phyloP scores from a whole-genome alignment of 2,888 invertebrate genomes.

The Conops quadrifasciatus region DNA sequence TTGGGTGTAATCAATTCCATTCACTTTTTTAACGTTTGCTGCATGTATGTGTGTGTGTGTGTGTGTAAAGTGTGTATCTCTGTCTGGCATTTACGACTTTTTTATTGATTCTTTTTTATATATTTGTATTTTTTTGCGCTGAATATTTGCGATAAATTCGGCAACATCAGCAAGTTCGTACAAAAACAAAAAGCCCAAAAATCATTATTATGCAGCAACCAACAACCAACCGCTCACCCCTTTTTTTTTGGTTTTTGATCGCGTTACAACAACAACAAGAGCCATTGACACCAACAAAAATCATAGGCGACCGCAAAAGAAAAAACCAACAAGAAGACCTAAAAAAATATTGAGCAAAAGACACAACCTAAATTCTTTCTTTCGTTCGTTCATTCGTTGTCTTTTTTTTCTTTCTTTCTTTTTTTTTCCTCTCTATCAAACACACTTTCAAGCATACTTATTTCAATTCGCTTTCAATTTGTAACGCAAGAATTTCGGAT shows the following conservation, averaged over 20 bases:
- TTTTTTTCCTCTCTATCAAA: no score
- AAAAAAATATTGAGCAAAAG: neutral
- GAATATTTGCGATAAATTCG: conserved; percentile 39
- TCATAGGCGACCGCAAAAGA: neutral
- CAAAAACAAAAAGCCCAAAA: conserved; percentile 21
- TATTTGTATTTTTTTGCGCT: conserved; percentile 18
- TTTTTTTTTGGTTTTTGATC: conserved; percentile 7
- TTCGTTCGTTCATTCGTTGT: neutral
- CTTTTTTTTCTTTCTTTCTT: neutral
- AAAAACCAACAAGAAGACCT: neutral
- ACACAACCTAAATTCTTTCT: neutral
- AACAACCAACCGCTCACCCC: conserved; percentile 5
- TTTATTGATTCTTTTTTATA: conserved; percentile 26
- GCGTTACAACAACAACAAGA: neutral
- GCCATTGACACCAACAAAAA: conserved; percentile 28
- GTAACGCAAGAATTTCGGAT: conserved; percentile 16
- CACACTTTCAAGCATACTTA: no score
- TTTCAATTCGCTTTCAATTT: neutral
- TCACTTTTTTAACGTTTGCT: conserved; percentile 16
- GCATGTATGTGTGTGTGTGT: neutral
- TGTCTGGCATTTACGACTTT: conserved; percentile 9
- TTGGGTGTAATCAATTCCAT: conserved; percentile 27
- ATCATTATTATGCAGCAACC: conserved; percentile 39
- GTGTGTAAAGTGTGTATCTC: neutral
- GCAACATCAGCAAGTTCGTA: conserved; percentile 31